Base-by-base conservation (phyloP, 1,140 invertebrate genomes). In the Steinernema khuongi region DNA sequence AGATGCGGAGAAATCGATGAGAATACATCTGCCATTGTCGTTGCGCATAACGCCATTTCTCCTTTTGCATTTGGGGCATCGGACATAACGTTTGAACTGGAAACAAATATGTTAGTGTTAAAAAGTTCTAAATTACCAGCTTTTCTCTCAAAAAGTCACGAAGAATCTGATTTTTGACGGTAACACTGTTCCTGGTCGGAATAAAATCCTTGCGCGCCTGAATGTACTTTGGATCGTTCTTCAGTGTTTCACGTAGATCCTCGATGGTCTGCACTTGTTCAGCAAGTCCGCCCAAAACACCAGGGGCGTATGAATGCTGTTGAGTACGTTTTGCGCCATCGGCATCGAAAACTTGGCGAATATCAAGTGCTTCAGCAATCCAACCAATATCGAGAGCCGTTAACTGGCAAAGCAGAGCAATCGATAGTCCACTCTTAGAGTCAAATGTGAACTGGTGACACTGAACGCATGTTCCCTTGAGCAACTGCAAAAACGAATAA, bases 381-480 rank as follows among this genome's bases (percentile, higher is more conserved):
- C 90, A 88, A 0, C 94, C 94, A 67, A 89, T 87, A 78, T 92
- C 88, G 1, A 96, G 50, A 7, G 26, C 4, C 14, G 4, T n/a
- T 11, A 60, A 26, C 50, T 83, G 7, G 94, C 90, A 86, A 66
- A 89, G 87, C 0, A 94, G 86, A 22, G 93, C 70, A 22, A 82
- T 76, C 1, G 79, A n/a, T 11, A 68, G 18, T 71, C 73, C 22
- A 76, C 72, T 19, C 79, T 71, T 29, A 70, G 76, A 1, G 78
- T 79, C 31, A 83, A 80, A 50, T 75, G 74, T 33, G 41, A 89
- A 78, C 19, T 82, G 77, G 74, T 88, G 85, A 77, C 89, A 89
- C 22, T 84, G 79, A 50, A 88, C 85, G 79, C 89, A 89, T 80
- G 74, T 89, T 79, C 82, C 91, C 90, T 77, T 90, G 81, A 86